Percentiles rank a stretch among this genome's conserved stretches.
Conservation (phyloP, 2,888 invertebrate genomes). For the Drosophila subsilvestris region DNA sequence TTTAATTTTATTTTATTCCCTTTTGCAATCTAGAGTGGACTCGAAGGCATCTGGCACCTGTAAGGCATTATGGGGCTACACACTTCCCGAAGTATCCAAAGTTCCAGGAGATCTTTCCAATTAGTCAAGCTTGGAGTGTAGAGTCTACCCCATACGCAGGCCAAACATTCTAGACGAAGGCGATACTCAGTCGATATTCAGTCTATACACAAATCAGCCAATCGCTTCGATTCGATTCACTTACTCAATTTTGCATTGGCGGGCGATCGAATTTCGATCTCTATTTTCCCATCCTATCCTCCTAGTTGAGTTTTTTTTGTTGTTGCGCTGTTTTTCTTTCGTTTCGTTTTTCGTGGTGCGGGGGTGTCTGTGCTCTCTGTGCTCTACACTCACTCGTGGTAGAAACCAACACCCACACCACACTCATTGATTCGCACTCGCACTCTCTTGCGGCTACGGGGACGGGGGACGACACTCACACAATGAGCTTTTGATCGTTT, state of each 20-base stretch:
- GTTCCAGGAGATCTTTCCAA: too few relatives aligned
- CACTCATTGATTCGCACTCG: constrained; percentile 26
- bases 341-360: constrained; percentile 17
- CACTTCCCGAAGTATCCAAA: too few relatives aligned
- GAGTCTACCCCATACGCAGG: neutral
- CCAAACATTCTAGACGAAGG: too few relatives aligned
- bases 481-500: constrained; percentile 48
- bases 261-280: constrained; percentile 2
- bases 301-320: constrained; percentile 29
- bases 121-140: neutral
- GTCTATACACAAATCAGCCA: neutral
- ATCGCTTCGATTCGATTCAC: constrained; percentile 2
- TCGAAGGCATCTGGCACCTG: too few relatives aligned
- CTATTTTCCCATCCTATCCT: neutral
- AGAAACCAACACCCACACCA: constrained; percentile 45
- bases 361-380: constrained; percentile 52
- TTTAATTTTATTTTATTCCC: too few relatives aligned
- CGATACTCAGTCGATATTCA: neutral
- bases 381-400: neutral
- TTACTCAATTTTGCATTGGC: constrained; percentile 42
- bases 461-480: constrained; percentile 7
- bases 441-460: constrained; percentile 4
- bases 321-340: constrained; percentile 2
- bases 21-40: too few relatives aligned
- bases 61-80: too few relatives aligned